A percentile compares a stretch with the other conserved stretches of the same genome.
These are phyloP conservation scores for Drosophila melanica DNA, from an alignment of 1,140 invertebrate species.

Conservation along the genomic window DNA sequence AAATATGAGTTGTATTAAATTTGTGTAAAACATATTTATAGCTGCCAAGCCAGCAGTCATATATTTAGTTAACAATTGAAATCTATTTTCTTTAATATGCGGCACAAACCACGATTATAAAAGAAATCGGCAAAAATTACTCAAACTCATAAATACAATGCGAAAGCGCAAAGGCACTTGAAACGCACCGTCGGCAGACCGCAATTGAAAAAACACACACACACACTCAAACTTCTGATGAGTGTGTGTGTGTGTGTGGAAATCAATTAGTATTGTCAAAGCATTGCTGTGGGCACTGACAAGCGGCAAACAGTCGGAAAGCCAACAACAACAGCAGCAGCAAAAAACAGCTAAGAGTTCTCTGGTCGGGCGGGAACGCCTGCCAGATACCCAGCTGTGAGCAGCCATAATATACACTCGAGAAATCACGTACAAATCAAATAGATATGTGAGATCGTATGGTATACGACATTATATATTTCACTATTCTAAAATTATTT, in stretches of 20 bases:
- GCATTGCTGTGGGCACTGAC: slow-evolving; percentile 44
- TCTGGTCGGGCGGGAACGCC: too few relatives aligned
- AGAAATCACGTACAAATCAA: too few relatives aligned
- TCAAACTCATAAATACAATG: slow-evolving; percentile 28
- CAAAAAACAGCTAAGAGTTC: not conserved
- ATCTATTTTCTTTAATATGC: slow-evolving; percentile 41
- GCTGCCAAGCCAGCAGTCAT: not conserved
- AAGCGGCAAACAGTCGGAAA: slow-evolving; percentile 2
- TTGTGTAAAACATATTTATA: too few relatives aligned
- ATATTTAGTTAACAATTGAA: not conserved
- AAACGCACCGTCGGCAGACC: slow-evolving; percentile 39
- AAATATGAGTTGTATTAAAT: not conserved
- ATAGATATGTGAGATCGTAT: too few relatives aligned
- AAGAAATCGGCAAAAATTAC: slow-evolving; percentile 24
- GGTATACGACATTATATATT: too few relatives aligned
- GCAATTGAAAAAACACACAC: slow-evolving; percentile 44
- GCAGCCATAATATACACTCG: too few relatives aligned
- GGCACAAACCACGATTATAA: slow-evolving; percentile 20
- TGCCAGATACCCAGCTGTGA: too few relatives aligned
- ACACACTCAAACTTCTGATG: slow-evolving; percentile 9
- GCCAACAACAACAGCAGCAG: slow-evolving; percentile 2
- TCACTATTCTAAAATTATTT: too few relatives aligned
- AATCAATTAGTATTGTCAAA: slow-evolving; percentile 75
- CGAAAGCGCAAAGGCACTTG: slow-evolving; percentile 35
- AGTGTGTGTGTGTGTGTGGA: slow-evolving; percentile 22